Conservation (phyloP, 2,113 vertebrate genomes). For the Sylvia atricapilla region DNA sequence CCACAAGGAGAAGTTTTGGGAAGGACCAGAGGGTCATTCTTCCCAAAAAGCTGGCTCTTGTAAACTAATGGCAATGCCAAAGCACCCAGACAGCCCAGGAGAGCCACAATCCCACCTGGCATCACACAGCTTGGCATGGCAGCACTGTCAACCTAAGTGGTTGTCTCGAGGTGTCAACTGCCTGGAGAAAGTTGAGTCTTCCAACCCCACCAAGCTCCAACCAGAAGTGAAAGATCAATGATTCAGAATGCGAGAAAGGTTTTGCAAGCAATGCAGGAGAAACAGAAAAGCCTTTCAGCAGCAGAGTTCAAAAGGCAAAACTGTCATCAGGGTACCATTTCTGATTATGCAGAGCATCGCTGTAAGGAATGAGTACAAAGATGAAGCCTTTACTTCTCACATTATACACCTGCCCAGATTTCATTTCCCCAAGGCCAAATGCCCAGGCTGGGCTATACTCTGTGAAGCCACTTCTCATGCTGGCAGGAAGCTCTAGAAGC, state of each 20-base stretch:
- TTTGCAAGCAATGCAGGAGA: neutral
- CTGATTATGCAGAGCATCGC: neutral
- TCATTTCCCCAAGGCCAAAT: neutral
- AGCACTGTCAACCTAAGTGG: neutral
- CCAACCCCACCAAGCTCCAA: neutral
- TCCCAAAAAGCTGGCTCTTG: neutral
- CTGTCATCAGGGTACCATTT: neutral
- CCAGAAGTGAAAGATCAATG: neutral
- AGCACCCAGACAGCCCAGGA: neutral
- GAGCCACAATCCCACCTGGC: neutral
- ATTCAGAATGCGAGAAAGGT: neutral
- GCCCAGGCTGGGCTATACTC: fast-evolving
- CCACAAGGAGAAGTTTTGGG: neutral
- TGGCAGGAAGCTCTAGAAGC: neutral
- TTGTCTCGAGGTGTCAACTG: neutral
- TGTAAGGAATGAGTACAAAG: neutral
- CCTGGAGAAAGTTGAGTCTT: neutral
- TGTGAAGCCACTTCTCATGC: neutral
- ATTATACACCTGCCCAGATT: neutral
- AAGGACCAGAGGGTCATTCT: neutral
- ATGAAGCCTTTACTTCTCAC: neutral
- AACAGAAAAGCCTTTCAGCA: neutral
- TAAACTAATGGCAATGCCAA: neutral
- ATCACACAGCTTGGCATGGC: neutral
- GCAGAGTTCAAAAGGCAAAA: neutral